Conservation (phyloP, 1,140 invertebrate species). For the Zaprionus africanus region DNA sequence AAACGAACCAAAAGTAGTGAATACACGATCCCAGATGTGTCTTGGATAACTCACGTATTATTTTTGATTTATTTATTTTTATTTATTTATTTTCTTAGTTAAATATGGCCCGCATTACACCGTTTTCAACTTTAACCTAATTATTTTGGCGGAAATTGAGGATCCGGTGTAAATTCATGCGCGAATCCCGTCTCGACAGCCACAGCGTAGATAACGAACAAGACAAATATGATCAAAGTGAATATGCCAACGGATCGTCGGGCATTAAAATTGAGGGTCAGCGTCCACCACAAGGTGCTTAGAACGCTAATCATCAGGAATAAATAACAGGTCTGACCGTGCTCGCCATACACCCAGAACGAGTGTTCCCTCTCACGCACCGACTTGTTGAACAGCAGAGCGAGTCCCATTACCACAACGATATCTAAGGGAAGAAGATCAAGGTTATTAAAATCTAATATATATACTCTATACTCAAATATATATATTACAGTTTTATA, state of each 20-base stretch:
- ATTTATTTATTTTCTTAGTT: no score
- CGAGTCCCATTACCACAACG: conserved; percentile 20
- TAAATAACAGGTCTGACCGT: conserved; percentile 53
- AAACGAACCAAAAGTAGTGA: no score
- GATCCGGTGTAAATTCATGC: conserved; percentile 31
- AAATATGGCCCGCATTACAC: no score
- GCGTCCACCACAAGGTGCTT: conserved; percentile 35
- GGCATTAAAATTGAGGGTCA: conserved; percentile 44
- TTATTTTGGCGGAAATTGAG: conserved; percentile 4
- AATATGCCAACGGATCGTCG: conserved; percentile 57
- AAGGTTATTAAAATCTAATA: background rate
- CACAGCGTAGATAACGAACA: conserved; percentile 38
- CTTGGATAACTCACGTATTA: no score
- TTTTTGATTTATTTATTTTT: background rate
- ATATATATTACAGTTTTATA: background rate
- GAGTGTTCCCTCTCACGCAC: background rate
- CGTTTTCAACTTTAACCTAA: no score
- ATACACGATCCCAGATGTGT: no score
- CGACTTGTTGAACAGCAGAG: conserved; percentile 15
- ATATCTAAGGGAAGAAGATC: conserved; percentile 24
- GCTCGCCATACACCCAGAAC: conserved; percentile 29
- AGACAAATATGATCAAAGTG: conserved; percentile 25
- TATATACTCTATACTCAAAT: background rate
- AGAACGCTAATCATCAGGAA: conserved; percentile 42
- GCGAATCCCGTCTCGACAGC: conserved; percentile 19